Evolutionary conservation across 1,140 invertebrate species (phyloP), one percentile per base, ranked within the genome.

Genomic region (Drosophila hydei): DNA sequence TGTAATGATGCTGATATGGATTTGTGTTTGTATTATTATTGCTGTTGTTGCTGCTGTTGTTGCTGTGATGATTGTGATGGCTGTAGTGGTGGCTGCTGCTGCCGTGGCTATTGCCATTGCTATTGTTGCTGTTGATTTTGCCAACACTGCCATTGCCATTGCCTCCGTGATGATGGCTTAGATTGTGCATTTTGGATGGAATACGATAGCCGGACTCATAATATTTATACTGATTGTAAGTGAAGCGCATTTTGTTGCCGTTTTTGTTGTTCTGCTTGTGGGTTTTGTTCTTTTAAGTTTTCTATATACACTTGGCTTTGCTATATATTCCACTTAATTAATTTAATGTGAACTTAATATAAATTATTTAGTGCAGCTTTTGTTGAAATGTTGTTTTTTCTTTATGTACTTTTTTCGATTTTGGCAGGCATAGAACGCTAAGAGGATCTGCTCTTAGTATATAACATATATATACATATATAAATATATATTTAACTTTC

Each of bases 181-280:
- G 52, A 77, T 90, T 83, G 68, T 91, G 81, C 85, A 90, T 90
- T 77, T 91, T 91, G 21, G 89, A 91, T 68, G 89, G 85, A 81
- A 89, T 91, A 76, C 89, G 89, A 79, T 91, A 90, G 19, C 89
- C 89, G 75, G 89, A 91, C 54, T 91, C 89, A 43, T 89, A 91
- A 75, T 91, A 85, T 76, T 90, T 91, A 77, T 90, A 91, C 75
- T 91, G 89, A 81, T 91, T 91, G 75, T 91, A 91, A 59, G 89
- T 91, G 79, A 91, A 91, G 69, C 89, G 89, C 89, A 91, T 91
- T 85, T 79, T 83, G 68, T 54, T 45, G 56, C 47, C 36, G 42
- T 71, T 59, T 36, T 38, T 40, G n/a, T 33, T 40, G 14, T 4
- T n/a, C 56, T 42, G 19, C 27, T 8, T 42, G 12, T 23, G n/a